Evolutionary conservation across 2,888 invertebrate genomes (phyloP).

Genomic region (Timandra comae): DNA sequence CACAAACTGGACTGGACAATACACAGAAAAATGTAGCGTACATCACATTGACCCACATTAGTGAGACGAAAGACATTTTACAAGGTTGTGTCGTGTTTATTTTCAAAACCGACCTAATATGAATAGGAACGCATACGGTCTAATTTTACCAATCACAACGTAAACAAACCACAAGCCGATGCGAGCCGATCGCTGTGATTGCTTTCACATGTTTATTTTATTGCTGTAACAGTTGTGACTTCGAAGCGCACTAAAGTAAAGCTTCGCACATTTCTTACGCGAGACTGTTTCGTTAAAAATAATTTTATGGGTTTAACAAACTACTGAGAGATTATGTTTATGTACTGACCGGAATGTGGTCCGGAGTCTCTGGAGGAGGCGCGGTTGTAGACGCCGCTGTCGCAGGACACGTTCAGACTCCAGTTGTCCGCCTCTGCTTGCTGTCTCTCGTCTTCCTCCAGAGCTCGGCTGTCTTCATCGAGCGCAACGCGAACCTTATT

Average conservation of each 20-base stretch:
- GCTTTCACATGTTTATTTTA: conserved; percentile 51
- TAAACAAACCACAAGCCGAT: conserved; percentile 67
- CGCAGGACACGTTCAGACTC: conserved; percentile 75
- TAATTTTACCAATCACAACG: conserved; percentile 69
- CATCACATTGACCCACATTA: conserved; percentile 73
- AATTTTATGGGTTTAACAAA: conserved; percentile 47
- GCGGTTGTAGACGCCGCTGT: conserved; percentile 78
- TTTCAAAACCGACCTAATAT: conserved; percentile 71
- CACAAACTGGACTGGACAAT: conserved; percentile 42
- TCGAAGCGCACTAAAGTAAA: conserved; percentile 44
- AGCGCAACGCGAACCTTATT: conserved; percentile 68
- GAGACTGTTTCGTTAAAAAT: conserved; percentile 48
- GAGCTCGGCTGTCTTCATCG: conserved; percentile 68
- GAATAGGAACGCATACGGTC: conserved; percentile 62
- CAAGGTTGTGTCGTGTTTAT: conserved; percentile 70
- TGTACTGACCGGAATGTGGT: conserved; percentile 67
- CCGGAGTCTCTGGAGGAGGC: conserved; percentile 74
- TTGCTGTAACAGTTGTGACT: conserved; percentile 48
- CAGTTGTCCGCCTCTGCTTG: conserved; percentile 69
- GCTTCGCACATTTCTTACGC: conserved; percentile 35
- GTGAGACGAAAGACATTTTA: conserved; percentile 54
- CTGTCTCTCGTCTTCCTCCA: conserved; percentile 64
- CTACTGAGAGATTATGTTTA: conserved; percentile 23
- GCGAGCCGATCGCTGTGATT: conserved; percentile 39
- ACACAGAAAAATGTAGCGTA: conserved; percentile 41